These are phyloP conservation scores for Macrophya alboannulata DNA, from an alignment of 2,888 invertebrate genomes.

Conservation along the genomic window DNA sequence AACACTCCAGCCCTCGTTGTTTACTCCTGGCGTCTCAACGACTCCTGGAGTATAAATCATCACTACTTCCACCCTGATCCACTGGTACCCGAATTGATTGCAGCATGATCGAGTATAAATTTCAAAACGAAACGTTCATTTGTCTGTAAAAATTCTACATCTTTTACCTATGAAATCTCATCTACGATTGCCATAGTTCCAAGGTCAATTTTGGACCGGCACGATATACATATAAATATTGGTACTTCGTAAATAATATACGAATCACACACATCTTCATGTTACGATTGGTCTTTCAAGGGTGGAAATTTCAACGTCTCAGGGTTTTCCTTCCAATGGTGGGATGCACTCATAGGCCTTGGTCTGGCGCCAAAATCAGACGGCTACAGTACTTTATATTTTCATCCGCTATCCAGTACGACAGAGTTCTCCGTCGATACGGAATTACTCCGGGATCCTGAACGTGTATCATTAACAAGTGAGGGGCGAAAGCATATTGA, in stretches of 20 bases:
- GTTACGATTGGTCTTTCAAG: slow-evolving; percentile 59
- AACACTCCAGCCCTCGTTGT: slow-evolving; percentile 88
- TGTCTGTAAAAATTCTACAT: neutral
- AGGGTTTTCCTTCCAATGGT: slow-evolving; percentile 88
- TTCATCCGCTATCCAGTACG: slow-evolving; percentile 88
- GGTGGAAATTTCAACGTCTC: slow-evolving; percentile 89
- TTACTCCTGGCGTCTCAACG: slow-evolving; percentile 88
- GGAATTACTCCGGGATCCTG: slow-evolving; percentile 83
- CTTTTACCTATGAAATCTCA: neutral
- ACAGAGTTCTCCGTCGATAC: slow-evolving; percentile 88
- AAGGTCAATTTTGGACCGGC: neutral
- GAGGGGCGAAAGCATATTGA: no score
- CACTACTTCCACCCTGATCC: slow-evolving; percentile 88
- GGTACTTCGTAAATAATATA: neutral
- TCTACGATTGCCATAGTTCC: neutral
- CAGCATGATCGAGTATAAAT: neutral
- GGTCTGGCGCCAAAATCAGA: slow-evolving; percentile 85
- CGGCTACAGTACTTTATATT: slow-evolving; percentile 87
- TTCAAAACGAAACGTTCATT: neutral
- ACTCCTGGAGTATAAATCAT: slow-evolving; percentile 89
- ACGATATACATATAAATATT: neutral
- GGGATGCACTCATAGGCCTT: slow-evolving; percentile 89
- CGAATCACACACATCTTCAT: neutral
- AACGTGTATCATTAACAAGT: slow-evolving; percentile 78
- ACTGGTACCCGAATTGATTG: slow-evolving; percentile 72